phyloP scores from a whole-genome alignment of 2,888 invertebrate species.

The Steinernema hermaphroditum region DNA sequence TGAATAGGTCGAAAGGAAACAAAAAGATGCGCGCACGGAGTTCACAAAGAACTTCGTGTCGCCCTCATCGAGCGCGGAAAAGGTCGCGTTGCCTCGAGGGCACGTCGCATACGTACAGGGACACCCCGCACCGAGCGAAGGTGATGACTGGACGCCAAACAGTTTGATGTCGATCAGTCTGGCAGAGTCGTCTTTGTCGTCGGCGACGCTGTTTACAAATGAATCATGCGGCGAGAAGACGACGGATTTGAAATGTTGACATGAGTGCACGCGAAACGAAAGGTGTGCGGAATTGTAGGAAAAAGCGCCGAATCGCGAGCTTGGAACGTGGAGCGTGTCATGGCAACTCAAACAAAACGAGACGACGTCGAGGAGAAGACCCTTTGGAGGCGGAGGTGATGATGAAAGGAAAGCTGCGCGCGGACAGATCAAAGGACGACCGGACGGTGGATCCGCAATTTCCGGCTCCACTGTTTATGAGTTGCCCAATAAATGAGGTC shows the following conservation, averaged over 20 bases:
- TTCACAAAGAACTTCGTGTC: neutral
- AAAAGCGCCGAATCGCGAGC: neutral
- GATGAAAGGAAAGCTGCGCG: too few relatives aligned
- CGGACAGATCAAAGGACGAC: neutral
- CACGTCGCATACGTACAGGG: neutral
- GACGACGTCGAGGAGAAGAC: neutral
- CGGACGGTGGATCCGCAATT: neutral
- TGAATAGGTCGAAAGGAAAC: neutral
- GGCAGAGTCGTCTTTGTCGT: too few relatives aligned
- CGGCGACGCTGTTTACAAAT: slow-evolving; percentile 7
- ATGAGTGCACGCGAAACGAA: neutral
- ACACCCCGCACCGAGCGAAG: neutral
- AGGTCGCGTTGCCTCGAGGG: neutral
- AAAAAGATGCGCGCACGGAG: neutral
- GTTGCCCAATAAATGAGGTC: neutral
- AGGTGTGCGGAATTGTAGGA: neutral
- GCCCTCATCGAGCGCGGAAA: neutral
- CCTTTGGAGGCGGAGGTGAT: neutral
- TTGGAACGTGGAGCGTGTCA: neutral
- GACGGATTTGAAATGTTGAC: neutral
- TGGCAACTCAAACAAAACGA: slow-evolving; percentile 4
- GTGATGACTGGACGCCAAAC: neutral
- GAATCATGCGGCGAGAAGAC: neutral
- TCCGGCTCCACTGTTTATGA: slow-evolving; percentile 5
- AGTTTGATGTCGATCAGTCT: neutral